Evolutionary conservation across 2,113 vertebrate species (phyloP).

Genomic region (Seriola dumerili): DNA sequence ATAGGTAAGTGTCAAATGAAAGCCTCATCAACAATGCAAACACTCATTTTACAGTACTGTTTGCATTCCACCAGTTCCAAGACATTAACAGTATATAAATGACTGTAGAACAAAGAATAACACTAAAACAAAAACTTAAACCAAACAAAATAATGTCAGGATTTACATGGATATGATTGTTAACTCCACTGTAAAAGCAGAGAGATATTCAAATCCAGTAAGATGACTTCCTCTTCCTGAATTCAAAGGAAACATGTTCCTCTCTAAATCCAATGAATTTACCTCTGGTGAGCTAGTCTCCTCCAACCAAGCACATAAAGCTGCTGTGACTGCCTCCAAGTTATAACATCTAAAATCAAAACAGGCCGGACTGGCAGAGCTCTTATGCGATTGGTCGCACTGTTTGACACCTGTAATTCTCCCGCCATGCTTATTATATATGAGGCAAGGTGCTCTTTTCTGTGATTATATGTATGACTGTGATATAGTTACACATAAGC

Average conservation of each 20-base stretch:
- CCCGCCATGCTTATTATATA: neutral
- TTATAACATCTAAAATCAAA: constrained; percentile 8
- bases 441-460: neutral
- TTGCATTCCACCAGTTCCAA: too few species aligned
- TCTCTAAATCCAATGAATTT: neutral
- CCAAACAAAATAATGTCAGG: neutral
- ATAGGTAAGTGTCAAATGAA: too few species aligned
- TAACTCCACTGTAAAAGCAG: neutral
- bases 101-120: neutral
- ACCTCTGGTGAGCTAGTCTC: neutral
- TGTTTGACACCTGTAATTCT: constrained; percentile 23
- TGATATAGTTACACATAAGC: neutral
- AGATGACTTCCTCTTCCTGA: constrained; percentile 17
- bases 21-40: neutral
- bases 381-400: neutral
- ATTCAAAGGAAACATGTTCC: constrained; percentile 18
- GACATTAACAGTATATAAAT: too few species aligned
- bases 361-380: neutral
- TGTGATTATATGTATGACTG: constrained; percentile 23
- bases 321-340: constrained; percentile 4
- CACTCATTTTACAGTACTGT: neutral
- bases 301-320: neutral
- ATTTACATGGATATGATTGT: neutral
- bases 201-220: neutral
- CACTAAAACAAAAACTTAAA: neutral